Conservation (phyloP, 2,113 vertebrate species). For the Cyphomyrus discorhynchus region DNA sequence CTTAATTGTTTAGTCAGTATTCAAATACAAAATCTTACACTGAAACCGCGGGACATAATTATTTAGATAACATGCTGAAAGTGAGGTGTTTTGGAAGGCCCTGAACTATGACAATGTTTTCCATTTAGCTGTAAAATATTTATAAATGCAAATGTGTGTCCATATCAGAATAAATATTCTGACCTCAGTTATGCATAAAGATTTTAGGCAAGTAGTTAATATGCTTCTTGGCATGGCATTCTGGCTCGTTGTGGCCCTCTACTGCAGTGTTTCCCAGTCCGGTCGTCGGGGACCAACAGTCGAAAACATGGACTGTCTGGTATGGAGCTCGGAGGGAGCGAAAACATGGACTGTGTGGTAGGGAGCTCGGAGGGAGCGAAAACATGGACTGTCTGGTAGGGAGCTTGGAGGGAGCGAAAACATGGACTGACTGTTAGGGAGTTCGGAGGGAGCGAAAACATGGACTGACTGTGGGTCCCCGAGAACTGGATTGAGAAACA, state of each 20-base stretch:
- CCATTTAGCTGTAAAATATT: not conserved
- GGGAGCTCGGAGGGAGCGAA: no score
- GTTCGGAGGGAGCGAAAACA: no score
- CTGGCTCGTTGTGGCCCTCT: not conserved
- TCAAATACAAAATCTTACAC: not conserved
- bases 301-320: no score
- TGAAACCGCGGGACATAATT: conserved; percentile 1
- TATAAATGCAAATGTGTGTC: not conserved
- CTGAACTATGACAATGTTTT: not conserved
- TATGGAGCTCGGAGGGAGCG: no score
- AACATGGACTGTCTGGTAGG: no score
- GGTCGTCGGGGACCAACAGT: not conserved
- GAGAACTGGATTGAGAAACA: not conserved
- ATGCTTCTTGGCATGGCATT: not conserved
- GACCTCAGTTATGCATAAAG: not conserved
- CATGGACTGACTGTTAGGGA: no score
- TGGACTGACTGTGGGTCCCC: not conserved
- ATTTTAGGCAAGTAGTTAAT: not conserved
- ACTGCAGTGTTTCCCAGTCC: not conserved
- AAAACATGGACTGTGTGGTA: no score
- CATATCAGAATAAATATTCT: not conserved
- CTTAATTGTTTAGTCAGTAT: not conserved
- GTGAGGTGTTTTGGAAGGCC: not conserved
- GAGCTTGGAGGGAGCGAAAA: no score
- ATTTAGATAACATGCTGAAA: not conserved